Conservation (phyloP, 2,888 invertebrate genomes). For the Ellobium chinense region DNA sequence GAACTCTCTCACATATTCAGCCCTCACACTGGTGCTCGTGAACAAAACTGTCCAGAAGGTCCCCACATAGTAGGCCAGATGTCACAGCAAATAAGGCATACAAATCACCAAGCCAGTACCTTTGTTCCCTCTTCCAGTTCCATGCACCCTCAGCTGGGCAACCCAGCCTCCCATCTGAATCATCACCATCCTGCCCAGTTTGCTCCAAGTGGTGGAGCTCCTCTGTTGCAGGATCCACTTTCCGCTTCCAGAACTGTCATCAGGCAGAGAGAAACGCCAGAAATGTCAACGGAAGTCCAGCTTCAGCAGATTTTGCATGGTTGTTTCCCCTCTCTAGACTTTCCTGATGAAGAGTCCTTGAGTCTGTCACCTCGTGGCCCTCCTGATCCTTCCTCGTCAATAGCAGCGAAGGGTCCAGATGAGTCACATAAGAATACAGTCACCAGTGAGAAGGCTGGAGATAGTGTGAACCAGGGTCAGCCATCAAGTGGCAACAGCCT, state of each 20-base stretch:
- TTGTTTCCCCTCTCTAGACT: conserved; percentile 3
- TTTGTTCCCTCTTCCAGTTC: too few species aligned
- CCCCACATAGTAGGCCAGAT: too few species aligned
- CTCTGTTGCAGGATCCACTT: background rate
- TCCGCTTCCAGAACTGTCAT: background rate
- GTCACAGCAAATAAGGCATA: too few species aligned
- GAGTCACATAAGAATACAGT: too few species aligned
- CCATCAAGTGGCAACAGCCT: background rate
- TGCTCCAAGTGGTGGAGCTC: background rate
- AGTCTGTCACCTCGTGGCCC: background rate
- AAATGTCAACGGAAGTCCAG: background rate
- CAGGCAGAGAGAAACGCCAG: too few species aligned
- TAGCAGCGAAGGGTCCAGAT: background rate
- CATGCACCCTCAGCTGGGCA: too few species aligned
- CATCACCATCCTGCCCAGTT: too few species aligned
- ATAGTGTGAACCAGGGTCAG: background rate
- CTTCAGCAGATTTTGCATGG: background rate
- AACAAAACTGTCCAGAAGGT: too few species aligned
- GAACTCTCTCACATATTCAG: too few species aligned
- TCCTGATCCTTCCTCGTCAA: background rate
- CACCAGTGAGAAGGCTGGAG: background rate
- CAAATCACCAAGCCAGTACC: too few species aligned
- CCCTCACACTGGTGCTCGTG: too few species aligned
- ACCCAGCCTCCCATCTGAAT: too few species aligned
- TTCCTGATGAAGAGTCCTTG: background rate